phyloP scores from a whole-genome alignment of 2,113 vertebrate species.

The Bufo gargarizans region DNA sequence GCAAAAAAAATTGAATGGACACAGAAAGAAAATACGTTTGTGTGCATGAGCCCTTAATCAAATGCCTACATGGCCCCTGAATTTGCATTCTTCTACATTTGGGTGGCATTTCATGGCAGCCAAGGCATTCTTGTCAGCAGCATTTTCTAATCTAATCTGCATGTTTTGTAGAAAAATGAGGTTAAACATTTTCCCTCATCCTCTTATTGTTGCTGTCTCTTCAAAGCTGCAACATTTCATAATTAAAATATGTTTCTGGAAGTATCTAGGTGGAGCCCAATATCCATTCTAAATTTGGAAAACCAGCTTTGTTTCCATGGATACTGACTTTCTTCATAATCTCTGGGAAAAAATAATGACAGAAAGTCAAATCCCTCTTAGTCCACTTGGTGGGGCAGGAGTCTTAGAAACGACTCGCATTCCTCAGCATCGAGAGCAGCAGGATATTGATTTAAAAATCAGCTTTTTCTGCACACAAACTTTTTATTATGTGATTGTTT shows the following conservation, averaged over 20 bases:
- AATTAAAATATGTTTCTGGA: constrained; percentile 39
- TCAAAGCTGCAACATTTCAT: neutral
- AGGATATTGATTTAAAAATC: constrained; percentile 51
- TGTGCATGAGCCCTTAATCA: too few relatives aligned
- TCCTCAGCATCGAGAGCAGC: neutral
- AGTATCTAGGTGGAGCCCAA: constrained; percentile 60
- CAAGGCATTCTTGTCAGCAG: too few relatives aligned
- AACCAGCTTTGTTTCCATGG: constrained; percentile 64
- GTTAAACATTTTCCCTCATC: neutral
- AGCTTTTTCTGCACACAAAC: constrained; percentile 60
- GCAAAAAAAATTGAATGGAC: too few relatives aligned
- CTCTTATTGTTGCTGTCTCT: neutral
- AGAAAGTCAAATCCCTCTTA: constrained; percentile 76
- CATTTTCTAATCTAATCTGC: too few relatives aligned
- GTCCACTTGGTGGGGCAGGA: constrained; percentile 94
- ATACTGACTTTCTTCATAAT: constrained; percentile 61
- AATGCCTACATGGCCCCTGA: too few relatives aligned
- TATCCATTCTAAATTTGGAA: constrained; percentile 64
- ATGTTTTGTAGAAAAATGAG: neutral
- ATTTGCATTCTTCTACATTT: too few relatives aligned
- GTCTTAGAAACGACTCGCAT: constrained; percentile 72
- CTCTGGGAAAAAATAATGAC: constrained; percentile 57
- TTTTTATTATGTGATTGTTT: constrained; percentile 61
- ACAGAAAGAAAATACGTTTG: too few relatives aligned
- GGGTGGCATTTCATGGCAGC: too few relatives aligned